These are phyloP conservation scores for Geothlypis trichas DNA, from an alignment of 2,113 vertebrate species.

Conservation along the genomic window DNA sequence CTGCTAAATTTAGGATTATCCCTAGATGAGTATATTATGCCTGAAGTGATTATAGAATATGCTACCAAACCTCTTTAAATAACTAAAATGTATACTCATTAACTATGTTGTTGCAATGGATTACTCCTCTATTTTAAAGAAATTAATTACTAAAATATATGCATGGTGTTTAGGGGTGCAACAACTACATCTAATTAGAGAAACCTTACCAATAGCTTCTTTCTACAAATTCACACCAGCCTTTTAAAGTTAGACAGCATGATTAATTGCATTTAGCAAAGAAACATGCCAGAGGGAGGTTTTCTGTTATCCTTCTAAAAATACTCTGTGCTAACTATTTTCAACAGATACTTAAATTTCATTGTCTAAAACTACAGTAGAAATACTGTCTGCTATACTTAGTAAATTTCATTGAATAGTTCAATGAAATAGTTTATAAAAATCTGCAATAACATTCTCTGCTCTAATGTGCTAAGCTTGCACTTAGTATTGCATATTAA, in stretches of 20 bases:
- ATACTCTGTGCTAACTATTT: neutral
- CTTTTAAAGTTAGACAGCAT: neutral
- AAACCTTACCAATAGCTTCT: neutral
- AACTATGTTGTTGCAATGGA: neutral
- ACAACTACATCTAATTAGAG: neutral
- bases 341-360: neutral
- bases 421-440: neutral
- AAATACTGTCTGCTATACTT: neutral
- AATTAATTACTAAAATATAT: neutral
- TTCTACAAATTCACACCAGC: neutral
- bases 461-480: neutral
- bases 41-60: neutral
- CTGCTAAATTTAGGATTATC: neutral
- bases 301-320: constrained; percentile 16
- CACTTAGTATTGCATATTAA: neutral
- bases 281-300: neutral
- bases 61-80: neutral
- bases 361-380: neutral
- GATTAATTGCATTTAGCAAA: neutral
- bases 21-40: neutral
- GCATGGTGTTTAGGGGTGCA: neutral
- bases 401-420: neutral
- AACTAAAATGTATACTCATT: neutral
- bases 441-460: neutral
- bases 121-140: neutral